Evolutionary conservation across 2,888 invertebrate species (phyloP).

Genomic region (Caenorhabditis sp.): DNA sequence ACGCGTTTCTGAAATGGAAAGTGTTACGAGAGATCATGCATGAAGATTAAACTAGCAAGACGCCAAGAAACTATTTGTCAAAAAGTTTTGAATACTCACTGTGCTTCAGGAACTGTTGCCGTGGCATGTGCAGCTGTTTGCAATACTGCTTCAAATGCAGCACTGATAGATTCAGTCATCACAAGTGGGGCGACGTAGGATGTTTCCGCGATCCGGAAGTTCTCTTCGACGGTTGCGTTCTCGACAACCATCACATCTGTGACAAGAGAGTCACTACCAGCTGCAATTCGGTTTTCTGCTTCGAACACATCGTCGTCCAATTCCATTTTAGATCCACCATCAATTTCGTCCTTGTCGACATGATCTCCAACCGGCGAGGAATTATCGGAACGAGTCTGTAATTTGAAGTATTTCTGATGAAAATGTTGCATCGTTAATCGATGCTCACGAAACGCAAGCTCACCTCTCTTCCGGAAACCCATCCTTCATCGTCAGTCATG

Average conservation of each 20-base stretch:
- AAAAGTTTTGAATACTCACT: slow-evolving; percentile 29
- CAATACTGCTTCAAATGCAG: slow-evolving; percentile 46
- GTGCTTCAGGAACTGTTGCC: slow-evolving; percentile 16
- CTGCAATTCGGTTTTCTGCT: slow-evolving; percentile 39
- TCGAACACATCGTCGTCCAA: slow-evolving; percentile 58
- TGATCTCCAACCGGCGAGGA: slow-evolving; percentile 46
- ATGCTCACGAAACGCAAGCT: background rate
- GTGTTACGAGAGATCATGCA: slow-evolving; percentile 36
- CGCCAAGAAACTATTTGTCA: background rate
- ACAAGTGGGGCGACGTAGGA: slow-evolving; percentile 28
- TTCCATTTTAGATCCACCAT: slow-evolving; percentile 13
- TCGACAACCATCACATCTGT: slow-evolving; percentile 34
- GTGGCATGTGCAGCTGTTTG: slow-evolving; percentile 5
- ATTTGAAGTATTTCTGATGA: background rate
- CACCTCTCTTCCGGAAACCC: slow-evolving; percentile 64
- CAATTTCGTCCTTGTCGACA: slow-evolving; percentile 30
- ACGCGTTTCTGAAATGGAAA: slow-evolving; percentile 45
- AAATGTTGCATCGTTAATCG: background rate
- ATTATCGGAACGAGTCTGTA: slow-evolving; percentile 53
- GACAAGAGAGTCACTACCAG: slow-evolving; percentile 57
- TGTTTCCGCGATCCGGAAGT: slow-evolving; percentile 1
- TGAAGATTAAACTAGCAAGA: slow-evolving; percentile 5
- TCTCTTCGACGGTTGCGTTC: slow-evolving; percentile 24
- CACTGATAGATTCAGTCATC: slow-evolving; percentile 50
- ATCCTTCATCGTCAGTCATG: slow-evolving; percentile 67